Evolutionary conservation across 2,888 invertebrate species (phyloP), one percentile per base, ranked within the genome.

Genomic region (Fragum fragum): DNA sequence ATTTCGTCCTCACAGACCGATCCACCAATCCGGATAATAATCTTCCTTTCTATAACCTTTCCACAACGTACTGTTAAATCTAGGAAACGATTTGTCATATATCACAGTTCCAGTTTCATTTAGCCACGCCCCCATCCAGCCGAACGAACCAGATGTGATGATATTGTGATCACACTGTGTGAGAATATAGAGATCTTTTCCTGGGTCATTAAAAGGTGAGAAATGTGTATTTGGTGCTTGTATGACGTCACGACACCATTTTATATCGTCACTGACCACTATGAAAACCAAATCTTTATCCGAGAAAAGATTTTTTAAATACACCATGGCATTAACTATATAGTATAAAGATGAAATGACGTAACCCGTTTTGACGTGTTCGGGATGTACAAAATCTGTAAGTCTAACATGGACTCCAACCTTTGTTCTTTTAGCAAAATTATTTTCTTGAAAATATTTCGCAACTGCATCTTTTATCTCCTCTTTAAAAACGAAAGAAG

Each of bases 151-250:
- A 53, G 90, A 78, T 18, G 92, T 91, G 0, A 93, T 85, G 42
- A 96, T 95, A 42, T 95, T 95, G 89, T 96, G 96, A 26, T 89
- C 87, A 77, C 90, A 87, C 7, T 74, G 61, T 1, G 89, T 76
- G 57, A 91, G 72, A 7, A 90, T 57, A 2, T 87, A 88, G 63
- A 91, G 66, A 59, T 91, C 91, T 14, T 26, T 21, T 5, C 78
- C 79, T n/a, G 76, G 87, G 28, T 61, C 66, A n/a, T 77, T 76
- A 29, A 82, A 84, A 16, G 81, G 73, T 39, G 79, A 81, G 36
- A 77, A 81, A 18, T 82, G 69, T 0, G 86, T 70, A n/a, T 85
- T 83, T 18, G 78, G 68, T 0, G 71, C 79, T 63, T 79, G 69
- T 3, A 88, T 53, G 63, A 86, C 75, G 3, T 69, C 53, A 32